A percentile compares a stretch with the other conserved stretches of the same genome.
These are phyloP conservation scores for Mystacornis crossleyi DNA, from an alignment of 2,113 vertebrate species.

Conservation along the genomic window DNA sequence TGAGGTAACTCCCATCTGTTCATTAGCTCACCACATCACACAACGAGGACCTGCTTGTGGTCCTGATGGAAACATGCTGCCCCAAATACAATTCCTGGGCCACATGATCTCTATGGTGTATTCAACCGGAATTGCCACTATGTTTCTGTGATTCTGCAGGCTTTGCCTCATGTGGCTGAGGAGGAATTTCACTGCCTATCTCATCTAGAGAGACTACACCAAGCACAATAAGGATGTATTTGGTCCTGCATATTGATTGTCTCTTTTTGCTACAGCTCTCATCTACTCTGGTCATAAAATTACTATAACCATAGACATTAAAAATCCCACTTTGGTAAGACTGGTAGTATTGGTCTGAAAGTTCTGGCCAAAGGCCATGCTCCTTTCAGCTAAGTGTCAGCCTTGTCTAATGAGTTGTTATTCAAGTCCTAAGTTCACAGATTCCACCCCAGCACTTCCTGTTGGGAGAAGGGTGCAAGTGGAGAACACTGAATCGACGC, in stretches of 20 bases:
- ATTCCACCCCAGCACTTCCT: background rate
- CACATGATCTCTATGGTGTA: fast-evolving
- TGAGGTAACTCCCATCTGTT: background rate
- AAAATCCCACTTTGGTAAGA: background rate
- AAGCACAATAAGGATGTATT: background rate
- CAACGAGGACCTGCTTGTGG: background rate
- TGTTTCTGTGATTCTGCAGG: background rate
- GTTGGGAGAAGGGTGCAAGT: background rate
- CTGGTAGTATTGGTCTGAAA: background rate
- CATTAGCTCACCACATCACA: background rate
- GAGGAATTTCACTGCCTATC: background rate
- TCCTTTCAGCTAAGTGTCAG: background rate
- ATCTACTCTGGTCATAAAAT: background rate
- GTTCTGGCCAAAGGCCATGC: background rate
- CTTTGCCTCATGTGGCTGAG: background rate
- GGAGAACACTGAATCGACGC: background rate
- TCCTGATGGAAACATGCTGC: background rate
- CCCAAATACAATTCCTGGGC: background rate
- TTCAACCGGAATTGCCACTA: background rate
- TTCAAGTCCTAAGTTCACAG: slow-evolving; percentile 4
- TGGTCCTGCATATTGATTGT: background rate
- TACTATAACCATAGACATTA: background rate
- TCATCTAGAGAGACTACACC: background rate
- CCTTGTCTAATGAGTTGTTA: background rate
- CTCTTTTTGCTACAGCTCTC: background rate